phyloP scores from a whole-genome alignment of 1,140 invertebrate genomes.

The Bicyclus anynana region DNA sequence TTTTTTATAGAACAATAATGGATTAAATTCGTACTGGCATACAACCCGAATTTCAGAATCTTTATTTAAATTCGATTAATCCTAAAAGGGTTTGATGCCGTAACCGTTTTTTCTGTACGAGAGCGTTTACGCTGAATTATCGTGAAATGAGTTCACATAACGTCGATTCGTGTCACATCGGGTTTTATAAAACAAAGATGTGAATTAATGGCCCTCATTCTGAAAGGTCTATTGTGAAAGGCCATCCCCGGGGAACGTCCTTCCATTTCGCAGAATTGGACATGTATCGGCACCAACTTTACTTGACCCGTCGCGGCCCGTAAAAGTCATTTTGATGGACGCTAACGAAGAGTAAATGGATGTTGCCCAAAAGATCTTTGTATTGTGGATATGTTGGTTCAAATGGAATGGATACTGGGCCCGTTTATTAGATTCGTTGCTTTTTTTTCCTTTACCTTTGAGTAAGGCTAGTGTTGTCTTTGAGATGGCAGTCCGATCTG shows the following conservation, averaged over 20 bases:
- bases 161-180: constrained; percentile 63
- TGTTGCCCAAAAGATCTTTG: constrained; percentile 36
- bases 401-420: constrained; percentile 64
- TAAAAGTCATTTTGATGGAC: constrained; percentile 45
- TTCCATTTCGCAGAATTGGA: constrained; percentile 74
- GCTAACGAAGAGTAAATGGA: constrained; percentile 32
- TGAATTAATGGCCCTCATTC: constrained; percentile 72
- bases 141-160: constrained; percentile 58
- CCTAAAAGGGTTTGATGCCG: constrained; percentile 30
- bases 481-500: constrained; percentile 46
- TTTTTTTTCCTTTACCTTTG: constrained; percentile 70
- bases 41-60: constrained; percentile 32
- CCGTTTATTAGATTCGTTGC: constrained; percentile 71
- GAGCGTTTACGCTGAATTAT: constrained; percentile 54
- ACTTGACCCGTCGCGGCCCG: constrained; percentile 37
- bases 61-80: constrained; percentile 36
- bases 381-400: constrained; percentile 48
- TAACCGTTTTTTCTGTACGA: constrained; percentile 34
- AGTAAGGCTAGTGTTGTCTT: constrained; percentile 63
- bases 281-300: constrained; percentile 52
- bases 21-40: constrained; percentile 12
- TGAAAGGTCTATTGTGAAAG: constrained; percentile 66
- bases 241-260: constrained; percentile 60
- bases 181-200: constrained; percentile 73
- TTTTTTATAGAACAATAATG: constrained; percentile 19